Percentiles rank a stretch among this genome's conserved stretches.
Conservation (phyloP, 2,888 invertebrate species). For the Boloria euphrosyne region DNA sequence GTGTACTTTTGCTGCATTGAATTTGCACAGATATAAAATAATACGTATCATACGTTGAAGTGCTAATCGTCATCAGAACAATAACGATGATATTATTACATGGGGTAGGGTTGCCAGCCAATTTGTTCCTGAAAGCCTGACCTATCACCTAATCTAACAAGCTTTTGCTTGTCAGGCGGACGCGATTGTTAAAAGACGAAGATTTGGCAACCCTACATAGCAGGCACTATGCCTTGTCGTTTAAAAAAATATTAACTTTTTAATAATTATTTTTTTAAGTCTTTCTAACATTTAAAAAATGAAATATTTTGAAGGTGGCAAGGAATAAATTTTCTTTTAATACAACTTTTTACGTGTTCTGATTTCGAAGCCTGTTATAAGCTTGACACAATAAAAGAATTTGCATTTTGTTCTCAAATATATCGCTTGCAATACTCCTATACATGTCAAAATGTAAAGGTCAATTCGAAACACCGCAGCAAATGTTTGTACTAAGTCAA, state of each 20-base stretch:
- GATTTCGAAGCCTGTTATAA: slow-evolving; percentile 43
- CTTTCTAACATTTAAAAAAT: too few relatives aligned
- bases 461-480: slow-evolving; percentile 9
- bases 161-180: too few relatives aligned
- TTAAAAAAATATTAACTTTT: background rate
- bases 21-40: slow-evolving; percentile 42
- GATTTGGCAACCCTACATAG: background rate
- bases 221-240: background rate
- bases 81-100: background rate
- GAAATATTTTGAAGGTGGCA: background rate
- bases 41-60: slow-evolving; percentile 40
- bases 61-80: slow-evolving; percentile 40
- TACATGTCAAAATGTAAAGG: background rate
- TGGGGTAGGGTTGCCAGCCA: too few relatives aligned
- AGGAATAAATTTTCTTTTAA: background rate
- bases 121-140: too few relatives aligned
- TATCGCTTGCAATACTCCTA: slow-evolving; percentile 52
- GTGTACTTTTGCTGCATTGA: slow-evolving; percentile 62
- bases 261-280: too few relatives aligned
- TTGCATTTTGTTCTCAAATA: slow-evolving; percentile 60
- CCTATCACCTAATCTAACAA: too few relatives aligned
- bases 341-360: slow-evolving; percentile 22
- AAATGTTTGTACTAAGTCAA: slow-evolving; percentile 12
- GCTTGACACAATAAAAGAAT: slow-evolving; percentile 52
- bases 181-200: too few relatives aligned